Evolutionary conservation across 2,888 invertebrate genomes (phyloP).

Genomic region (Melieria omissa): DNA sequence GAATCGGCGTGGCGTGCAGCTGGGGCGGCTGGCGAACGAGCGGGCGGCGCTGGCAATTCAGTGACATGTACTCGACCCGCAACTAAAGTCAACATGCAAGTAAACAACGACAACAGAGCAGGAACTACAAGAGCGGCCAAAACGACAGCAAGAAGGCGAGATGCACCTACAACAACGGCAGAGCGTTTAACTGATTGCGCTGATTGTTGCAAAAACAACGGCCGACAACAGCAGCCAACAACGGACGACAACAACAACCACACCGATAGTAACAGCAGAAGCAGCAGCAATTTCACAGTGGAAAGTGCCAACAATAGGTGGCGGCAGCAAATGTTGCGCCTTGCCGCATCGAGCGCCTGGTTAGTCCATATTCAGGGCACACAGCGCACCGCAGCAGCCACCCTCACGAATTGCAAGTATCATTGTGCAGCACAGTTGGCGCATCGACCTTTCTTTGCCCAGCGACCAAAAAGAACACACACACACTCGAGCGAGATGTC

Average conservation of each 20-base stretch:
- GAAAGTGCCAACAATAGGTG: constrained; percentile 32
- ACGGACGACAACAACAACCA: constrained; percentile 1
- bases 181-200: constrained; percentile 35
- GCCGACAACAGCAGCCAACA: constrained; percentile 5
- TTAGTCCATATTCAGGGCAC: background rate
- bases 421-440: constrained; percentile 1
- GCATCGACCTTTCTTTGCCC: too few relatives aligned
- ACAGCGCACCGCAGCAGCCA: background rate
- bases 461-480: too few relatives aligned
- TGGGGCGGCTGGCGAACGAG: constrained; percentile 29
- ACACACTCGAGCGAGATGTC: too few relatives aligned
- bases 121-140: background rate
- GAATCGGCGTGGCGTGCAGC: constrained; percentile 22
- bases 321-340: constrained; percentile 22
- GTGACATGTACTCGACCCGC: constrained; percentile 25
- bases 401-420: constrained; percentile 3
- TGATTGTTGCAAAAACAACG: constrained; percentile 25
- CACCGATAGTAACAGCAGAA: constrained; percentile 22
- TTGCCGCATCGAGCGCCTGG: background rate
- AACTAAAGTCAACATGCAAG: constrained; percentile 31
- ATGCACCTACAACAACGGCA: constrained; percentile 11
- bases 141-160: constrained; percentile 5
- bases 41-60: background rate
- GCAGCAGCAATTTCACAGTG: constrained; percentile 17
- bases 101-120: constrained; percentile 5